phyloP scores from a whole-genome alignment of 1,140 invertebrate species.

The Scaptomyza montana region DNA sequence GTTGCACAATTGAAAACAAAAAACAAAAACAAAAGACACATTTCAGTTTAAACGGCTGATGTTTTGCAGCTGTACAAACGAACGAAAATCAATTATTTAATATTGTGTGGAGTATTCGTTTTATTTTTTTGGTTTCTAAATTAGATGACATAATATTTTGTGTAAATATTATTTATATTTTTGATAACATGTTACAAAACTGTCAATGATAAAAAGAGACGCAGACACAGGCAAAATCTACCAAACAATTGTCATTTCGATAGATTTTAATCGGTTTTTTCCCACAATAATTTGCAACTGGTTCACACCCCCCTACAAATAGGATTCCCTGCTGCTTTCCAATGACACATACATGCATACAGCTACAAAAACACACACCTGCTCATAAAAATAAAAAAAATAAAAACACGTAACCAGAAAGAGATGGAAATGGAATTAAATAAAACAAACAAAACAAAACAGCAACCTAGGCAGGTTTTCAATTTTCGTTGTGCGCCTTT shows the following conservation, averaged over 20 bases:
- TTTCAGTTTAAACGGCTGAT: constrained; percentile 4
- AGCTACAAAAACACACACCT: constrained; percentile 20
- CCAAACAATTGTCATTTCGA: no score
- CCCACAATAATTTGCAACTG: background rate
- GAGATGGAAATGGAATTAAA: constrained; percentile 28
- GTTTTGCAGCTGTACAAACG: background rate
- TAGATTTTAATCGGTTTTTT: background rate
- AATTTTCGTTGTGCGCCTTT: constrained; percentile 69
- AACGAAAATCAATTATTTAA: background rate
- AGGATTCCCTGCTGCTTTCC: constrained; percentile 5
- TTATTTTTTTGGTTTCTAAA: no score
- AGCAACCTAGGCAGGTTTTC: constrained; percentile 39
- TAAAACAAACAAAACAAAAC: constrained; percentile 24
- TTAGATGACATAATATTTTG: no score
- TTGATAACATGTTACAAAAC: no score
- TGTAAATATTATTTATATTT: no score
- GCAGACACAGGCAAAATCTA: no score
- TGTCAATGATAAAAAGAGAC: no score
- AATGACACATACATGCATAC: constrained; percentile 15
- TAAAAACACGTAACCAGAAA: constrained; percentile 21
- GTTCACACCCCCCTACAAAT: constrained; percentile 5
- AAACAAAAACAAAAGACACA: background rate
- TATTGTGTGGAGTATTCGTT: no score
- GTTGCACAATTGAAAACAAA: constrained; percentile 2
- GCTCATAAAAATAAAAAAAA: constrained; percentile 32